Evolutionary conservation across 2,113 vertebrate species (phyloP).

Genomic region (Sinocyclocheilus anophthalmus): DNA sequence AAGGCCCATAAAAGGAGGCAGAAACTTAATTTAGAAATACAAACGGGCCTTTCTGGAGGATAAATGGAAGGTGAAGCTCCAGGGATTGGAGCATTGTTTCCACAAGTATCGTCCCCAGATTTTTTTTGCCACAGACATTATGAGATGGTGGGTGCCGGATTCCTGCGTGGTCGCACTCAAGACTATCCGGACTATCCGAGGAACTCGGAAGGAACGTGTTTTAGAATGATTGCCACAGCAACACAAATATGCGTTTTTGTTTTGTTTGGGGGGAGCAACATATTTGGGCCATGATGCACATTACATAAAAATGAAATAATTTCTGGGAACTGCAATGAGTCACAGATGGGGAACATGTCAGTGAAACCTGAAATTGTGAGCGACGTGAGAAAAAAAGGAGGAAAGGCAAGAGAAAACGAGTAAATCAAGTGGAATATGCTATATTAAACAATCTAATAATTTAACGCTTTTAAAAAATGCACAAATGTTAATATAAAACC

Average conservation of each 20-base stretch:
- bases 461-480: neutral
- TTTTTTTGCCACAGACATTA: constrained; percentile 43
- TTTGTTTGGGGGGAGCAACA: neutral
- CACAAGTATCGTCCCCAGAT: constrained; percentile 63
- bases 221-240: neutral
- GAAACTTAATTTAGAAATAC: constrained; percentile 71
- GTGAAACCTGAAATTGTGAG: constrained; percentile 18
- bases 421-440: neutral
- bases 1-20: constrained; percentile 65
- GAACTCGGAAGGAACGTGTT: neutral
- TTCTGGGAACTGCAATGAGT: constrained; percentile 22
- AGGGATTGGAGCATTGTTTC: constrained; percentile 61
- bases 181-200: neutral
- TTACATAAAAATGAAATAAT: constrained; percentile 16
- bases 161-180: constrained; percentile 20
- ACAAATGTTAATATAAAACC: neutral
- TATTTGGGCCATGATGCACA: constrained; percentile 22
- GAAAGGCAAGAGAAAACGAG: neutral
- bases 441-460: neutral
- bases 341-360: constrained; percentile 8
- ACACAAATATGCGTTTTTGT: neutral
- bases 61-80: constrained; percentile 66
- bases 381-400: neutral
- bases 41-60: constrained; percentile 63
- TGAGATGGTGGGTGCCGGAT: constrained; percentile 39